phyloP scores from a whole-genome alignment of 2,888 invertebrate genomes.

The Drosophila emarginata region DNA sequence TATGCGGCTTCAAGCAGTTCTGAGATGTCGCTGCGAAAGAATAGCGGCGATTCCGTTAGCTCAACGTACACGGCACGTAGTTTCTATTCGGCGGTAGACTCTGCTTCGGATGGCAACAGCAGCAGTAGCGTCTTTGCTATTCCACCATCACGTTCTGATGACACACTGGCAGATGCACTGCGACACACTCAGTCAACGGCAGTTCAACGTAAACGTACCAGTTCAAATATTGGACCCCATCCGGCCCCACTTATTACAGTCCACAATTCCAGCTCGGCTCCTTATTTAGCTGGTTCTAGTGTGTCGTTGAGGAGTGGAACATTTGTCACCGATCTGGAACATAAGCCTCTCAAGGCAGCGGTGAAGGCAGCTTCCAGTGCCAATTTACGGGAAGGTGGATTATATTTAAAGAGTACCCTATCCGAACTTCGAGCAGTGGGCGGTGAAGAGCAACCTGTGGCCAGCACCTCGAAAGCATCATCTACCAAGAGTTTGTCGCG shows the following conservation, averaged over 20 bases:
- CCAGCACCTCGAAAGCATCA: conserved; percentile 67
- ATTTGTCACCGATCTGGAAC: conserved; percentile 63
- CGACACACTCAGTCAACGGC: conserved; percentile 85
- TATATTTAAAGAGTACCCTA: conserved; percentile 84
- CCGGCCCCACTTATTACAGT: conserved; percentile 70
- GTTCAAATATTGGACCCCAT: conserved; percentile 82
- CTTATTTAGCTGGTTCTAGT: conserved; percentile 83
- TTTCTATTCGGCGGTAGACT: conserved; percentile 81
- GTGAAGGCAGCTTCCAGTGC: conserved; percentile 72
- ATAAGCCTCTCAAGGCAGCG: conserved; percentile 60
- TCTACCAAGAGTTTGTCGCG: conserved; percentile 71
- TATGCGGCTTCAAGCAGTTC: conserved; percentile 48
- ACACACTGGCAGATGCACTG: conserved; percentile 84
- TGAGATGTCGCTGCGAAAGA: conserved; percentile 83
- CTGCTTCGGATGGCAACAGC: conserved; percentile 52
- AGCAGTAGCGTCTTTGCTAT: conserved; percentile 83
- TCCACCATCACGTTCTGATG: conserved; percentile 91
- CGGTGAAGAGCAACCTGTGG: conserved; percentile 54
- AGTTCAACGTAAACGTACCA: conserved; percentile 84
- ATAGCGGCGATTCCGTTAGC: conserved; percentile 84
- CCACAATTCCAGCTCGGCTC: conserved; percentile 84
- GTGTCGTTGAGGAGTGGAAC: conserved; percentile 62
- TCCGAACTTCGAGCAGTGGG: conserved; percentile 83
- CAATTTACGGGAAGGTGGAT: conserved; percentile 82
- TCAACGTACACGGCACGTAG: conserved; percentile 84